These are phyloP conservation scores for Setipinna tenuifilis DNA, from an alignment of 2,797 vertebrate species.

Conservation along the genomic window DNA sequence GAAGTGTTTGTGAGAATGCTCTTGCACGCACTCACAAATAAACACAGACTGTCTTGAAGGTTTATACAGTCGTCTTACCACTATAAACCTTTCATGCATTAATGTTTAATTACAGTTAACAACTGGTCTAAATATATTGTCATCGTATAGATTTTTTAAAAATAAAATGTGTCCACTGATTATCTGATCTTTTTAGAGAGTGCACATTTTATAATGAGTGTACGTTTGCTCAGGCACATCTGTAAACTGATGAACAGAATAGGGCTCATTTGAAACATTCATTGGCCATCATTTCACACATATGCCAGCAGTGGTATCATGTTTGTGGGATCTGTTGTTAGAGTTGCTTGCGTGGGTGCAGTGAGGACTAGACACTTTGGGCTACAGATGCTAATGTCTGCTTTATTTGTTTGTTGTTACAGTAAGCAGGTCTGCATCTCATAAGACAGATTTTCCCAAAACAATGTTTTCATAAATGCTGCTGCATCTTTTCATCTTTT, in stretches of 20 bases:
- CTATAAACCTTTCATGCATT: neutral
- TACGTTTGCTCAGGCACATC: no score
- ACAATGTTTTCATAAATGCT: no score
- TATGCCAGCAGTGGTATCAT: no score
- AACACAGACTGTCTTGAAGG: neutral
- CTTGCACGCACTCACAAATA: neutral
- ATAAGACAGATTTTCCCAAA: no score
- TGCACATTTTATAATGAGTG: neutral
- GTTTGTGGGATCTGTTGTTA: slow-evolving; percentile 50
- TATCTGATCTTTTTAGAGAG: neutral
- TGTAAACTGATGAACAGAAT: no score
- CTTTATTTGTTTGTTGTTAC: no score
- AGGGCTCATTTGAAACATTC: no score
- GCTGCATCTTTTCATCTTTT: no score
- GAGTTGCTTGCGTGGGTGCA: slow-evolving; percentile 24
- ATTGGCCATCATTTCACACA: no score
- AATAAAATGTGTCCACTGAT: neutral
- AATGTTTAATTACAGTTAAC: neutral
- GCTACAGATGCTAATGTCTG: no score
- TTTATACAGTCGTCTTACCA: neutral
- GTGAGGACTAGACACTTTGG: no score
- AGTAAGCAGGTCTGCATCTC: no score
- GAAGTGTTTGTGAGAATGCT: neutral
- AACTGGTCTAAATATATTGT: neutral
- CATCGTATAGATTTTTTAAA: neutral